Evolutionary conservation across 2,797 vertebrate species (phyloP), one percentile per base, ranked within the genome.

Genomic region (Mastacembelus armatus): DNA sequence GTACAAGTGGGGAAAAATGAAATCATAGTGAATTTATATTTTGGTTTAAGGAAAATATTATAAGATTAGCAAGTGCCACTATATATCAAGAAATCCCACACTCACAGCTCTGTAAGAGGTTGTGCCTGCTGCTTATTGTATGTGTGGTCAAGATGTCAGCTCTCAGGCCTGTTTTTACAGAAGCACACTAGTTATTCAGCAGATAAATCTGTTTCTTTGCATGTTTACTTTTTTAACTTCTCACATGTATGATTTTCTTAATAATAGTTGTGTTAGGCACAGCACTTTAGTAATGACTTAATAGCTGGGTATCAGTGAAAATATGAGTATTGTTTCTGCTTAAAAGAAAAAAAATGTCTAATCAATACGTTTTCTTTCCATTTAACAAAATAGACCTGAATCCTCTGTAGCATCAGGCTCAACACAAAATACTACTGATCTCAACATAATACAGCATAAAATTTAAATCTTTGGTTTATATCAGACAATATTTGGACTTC

Each of bases 211-310:
- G 12, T 77, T 67, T 64, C 8, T 70, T 67, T 78, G 58, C 71
- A 77, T 49, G 71, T 67, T 75, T 32, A 38, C 67, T 74, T 78
- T 65, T 24, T 66, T 33, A 52, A 36, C 47, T 59, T 75, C 27
- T 11, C 45, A 3, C 57, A 69, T 77, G 21, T 79, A 45, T 51
- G 19, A 76, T 30, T 45, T 43, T 50, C 65, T n/a, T 18, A n/a
- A n/a, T n/a, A 10, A 35, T 22, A 24, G 35, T 39, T 56, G 43
- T 55, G 24, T 60, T 48, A 2, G 0, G 45, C 60, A 61, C 63
- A 64, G n/a, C 5, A 9, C 26, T 52, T 38, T 35, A 60, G n/a
- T 38, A 19, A 45, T 29, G 22, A 42, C 16, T 18, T 19, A 15
- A 6, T 24, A 32, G 22, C 18, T 52, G 19, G 26, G 9, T 36